phyloP scores from a whole-genome alignment of 2,113 vertebrate genomes.

The Romanogobio albipinnatus region DNA sequence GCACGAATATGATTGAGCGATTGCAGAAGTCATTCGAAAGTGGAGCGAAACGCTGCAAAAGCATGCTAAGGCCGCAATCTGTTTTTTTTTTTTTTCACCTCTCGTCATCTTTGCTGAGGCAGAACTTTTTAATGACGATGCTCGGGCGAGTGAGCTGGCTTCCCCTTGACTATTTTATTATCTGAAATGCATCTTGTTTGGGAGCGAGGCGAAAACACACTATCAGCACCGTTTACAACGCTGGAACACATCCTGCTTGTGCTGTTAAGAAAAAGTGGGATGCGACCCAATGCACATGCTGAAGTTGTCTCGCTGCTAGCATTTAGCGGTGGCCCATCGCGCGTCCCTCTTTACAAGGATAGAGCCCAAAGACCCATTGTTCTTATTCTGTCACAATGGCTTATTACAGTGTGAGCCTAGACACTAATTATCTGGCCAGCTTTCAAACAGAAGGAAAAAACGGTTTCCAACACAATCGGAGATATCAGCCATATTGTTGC shows the following conservation, averaged over 20 bases:
- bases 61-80: conserved; percentile 47
- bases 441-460: conserved; percentile 51
- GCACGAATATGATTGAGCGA: conserved; percentile 57
- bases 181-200: conserved; percentile 37
- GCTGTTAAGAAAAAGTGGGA: conserved; percentile 45
- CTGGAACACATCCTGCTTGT: conserved; percentile 45
- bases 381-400: conserved; percentile 54
- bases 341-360: conserved; percentile 24
- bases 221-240: conserved; percentile 53
- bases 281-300: conserved; percentile 57
- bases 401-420: conserved; percentile 39
- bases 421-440: conserved; percentile 48
- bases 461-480: conserved; percentile 22
- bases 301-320: conserved; percentile 48
- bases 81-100: conserved; percentile 42
- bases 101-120: conserved; percentile 59
- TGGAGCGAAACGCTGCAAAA: conserved; percentile 48
- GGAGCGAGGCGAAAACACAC: conserved; percentile 24
- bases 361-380: conserved; percentile 49
- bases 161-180: conserved; percentile 41
- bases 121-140: conserved; percentile 64
- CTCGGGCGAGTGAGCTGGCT: conserved; percentile 33
- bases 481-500: conserved; percentile 15
- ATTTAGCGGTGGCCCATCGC: conserved; percentile 6
- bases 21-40: conserved; percentile 57